Evolutionary conservation across 2,888 invertebrate genomes (phyloP).

Genomic region (Petrophora chlorosata): DNA sequence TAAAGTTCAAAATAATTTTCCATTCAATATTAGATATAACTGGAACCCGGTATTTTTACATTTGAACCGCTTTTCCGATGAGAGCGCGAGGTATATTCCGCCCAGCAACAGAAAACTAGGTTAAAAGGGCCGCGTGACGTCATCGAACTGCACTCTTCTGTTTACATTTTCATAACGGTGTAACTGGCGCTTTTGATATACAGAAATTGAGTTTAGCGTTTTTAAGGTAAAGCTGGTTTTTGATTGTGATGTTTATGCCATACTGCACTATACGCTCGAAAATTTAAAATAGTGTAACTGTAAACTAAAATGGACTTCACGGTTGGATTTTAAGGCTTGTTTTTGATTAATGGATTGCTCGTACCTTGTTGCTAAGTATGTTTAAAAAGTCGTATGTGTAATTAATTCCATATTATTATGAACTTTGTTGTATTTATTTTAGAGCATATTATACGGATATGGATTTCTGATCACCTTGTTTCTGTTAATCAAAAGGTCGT

Average conservation of each 20-base stretch:
- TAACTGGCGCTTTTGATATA: background rate
- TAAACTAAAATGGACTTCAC: too few relatives aligned
- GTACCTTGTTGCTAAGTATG: too few relatives aligned
- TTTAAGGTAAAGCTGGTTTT: too few relatives aligned
- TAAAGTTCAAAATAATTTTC: background rate
- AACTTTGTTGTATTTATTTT: background rate
- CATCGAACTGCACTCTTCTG: constrained; percentile 61
- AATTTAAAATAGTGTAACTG: too few relatives aligned
- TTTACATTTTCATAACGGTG: background rate
- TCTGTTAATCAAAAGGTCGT: constrained; percentile 36
- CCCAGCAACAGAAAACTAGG: constrained; percentile 67
- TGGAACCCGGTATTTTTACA: constrained; percentile 12
- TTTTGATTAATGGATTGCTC: too few relatives aligned
- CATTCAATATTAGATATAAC: background rate
- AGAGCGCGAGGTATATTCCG: constrained; percentile 51
- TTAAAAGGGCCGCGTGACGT: constrained; percentile 70
- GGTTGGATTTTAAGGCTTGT: too few relatives aligned
- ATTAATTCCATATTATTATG: background rate
- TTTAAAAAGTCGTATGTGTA: too few relatives aligned
- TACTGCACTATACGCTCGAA: too few relatives aligned
- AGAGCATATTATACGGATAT: background rate
- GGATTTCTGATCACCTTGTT: constrained; percentile 16
- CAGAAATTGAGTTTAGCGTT: background rate
- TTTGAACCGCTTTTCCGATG: background rate
- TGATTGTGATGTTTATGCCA: too few relatives aligned